Percentiles rank a stretch among this genome's conserved stretches.
phyloP scores from a whole-genome alignment of 1,140 invertebrate genomes.

The Drosophila prosaltans region DNA sequence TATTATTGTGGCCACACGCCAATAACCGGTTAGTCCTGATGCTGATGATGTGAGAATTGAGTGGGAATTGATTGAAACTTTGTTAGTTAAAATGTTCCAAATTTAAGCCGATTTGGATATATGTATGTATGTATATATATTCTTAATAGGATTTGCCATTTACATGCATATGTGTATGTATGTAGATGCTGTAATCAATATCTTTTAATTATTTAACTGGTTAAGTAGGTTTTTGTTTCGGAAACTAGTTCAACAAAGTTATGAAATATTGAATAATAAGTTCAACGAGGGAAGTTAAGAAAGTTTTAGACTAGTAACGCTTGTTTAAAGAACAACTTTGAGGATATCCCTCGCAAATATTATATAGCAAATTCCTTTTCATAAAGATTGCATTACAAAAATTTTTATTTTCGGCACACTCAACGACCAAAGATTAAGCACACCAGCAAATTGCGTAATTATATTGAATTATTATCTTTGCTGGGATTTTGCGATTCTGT shows the following conservation, averaged over 20 bases:
- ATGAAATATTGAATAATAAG: neutral
- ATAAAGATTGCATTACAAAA: neutral
- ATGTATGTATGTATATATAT: neutral
- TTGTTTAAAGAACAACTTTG: too few species aligned
- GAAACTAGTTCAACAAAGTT: slow-evolving; percentile 1
- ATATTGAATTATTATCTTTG: slow-evolving; percentile 1
- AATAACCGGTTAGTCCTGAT: slow-evolving; percentile 10
- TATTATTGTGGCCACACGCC: neutral
- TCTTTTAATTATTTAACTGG: neutral
- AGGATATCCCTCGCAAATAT: neutral
- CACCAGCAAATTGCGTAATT: neutral
- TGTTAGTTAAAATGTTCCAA: neutral
- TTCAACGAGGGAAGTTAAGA: neutral
- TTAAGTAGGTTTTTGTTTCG: neutral
- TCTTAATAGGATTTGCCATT: neutral
- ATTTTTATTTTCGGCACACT: neutral
- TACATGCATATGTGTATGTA: neutral
- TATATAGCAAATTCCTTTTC: neutral
- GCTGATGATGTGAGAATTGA: neutral
- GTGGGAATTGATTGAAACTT: neutral
- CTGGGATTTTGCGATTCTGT: neutral
- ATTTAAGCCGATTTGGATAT: slow-evolving; percentile 8
- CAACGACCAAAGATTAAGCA: neutral
- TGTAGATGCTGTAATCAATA: slow-evolving; percentile 4
- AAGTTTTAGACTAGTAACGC: too few species aligned